phyloP scores from a whole-genome alignment of 2,113 vertebrate genomes.

The Hirundichthys speculiger region DNA sequence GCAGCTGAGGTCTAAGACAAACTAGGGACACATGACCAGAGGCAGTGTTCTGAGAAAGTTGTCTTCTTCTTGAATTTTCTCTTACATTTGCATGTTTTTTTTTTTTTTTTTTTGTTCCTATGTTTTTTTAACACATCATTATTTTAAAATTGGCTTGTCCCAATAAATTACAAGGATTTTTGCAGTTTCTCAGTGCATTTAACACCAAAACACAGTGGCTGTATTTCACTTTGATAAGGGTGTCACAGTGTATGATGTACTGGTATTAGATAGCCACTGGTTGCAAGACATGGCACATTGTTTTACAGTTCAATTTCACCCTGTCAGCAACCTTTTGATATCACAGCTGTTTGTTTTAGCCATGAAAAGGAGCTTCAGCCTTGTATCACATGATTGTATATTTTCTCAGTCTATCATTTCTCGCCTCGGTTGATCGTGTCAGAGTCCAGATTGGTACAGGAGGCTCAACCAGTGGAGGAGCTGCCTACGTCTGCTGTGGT shows the following conservation, averaged over 20 bases:
- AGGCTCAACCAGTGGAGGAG: slow-evolving; percentile 11
- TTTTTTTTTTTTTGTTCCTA: background rate
- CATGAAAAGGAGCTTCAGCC: slow-evolving; percentile 46
- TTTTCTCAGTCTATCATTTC: slow-evolving; percentile 49
- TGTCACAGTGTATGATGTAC: slow-evolving; percentile 65
- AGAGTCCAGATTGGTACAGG: slow-evolving; percentile 36
- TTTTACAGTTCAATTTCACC: slow-evolving; percentile 74
- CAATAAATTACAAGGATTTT: slow-evolving; percentile 23
- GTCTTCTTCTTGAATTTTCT: slow-evolving; percentile 18
- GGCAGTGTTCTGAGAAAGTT: slow-evolving; percentile 12
- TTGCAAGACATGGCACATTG: slow-evolving; percentile 52
- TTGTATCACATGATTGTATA: slow-evolving; percentile 51
- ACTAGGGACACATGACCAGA: slow-evolving; percentile 48
- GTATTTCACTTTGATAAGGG: slow-evolving; percentile 58
- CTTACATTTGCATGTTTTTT: background rate
- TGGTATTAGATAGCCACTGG: slow-evolving; percentile 52
- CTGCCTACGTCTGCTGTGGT: slow-evolving; percentile 9
- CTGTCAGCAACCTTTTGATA: slow-evolving; percentile 67
- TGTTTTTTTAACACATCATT: slow-evolving; percentile 23
- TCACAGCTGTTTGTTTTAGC: slow-evolving; percentile 74
- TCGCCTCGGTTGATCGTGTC: slow-evolving; percentile 63
- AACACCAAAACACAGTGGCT: slow-evolving; percentile 14
- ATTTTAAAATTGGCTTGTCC: no score
- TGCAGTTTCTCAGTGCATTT: slow-evolving; percentile 44
- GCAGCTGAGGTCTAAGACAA: slow-evolving; percentile 49